A percentile compares a stretch with the other conserved stretches of the same genome.
Conservation (phyloP, 2,113 vertebrate species). For the Tenrec ecaudatus region DNA sequence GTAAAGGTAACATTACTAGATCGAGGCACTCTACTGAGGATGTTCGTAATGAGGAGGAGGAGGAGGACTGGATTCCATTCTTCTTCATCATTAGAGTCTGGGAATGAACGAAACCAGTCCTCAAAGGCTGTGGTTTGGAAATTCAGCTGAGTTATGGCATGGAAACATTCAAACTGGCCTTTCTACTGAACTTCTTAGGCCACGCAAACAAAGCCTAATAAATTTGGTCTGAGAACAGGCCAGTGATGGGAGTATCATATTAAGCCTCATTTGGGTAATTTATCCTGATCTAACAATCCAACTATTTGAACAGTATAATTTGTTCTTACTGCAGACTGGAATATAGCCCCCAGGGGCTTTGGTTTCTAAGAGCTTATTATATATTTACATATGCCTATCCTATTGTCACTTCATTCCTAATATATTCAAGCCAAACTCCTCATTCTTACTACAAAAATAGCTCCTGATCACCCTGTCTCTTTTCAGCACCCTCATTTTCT, state of each 20-base stretch:
- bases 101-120: background rate
- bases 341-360: background rate
- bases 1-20: background rate
- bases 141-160: background rate
- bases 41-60: background rate
- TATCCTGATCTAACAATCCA: constrained; percentile 3
- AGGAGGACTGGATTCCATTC: background rate
- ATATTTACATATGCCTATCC: background rate
- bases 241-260: constrained; percentile 2
- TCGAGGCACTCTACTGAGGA: background rate
- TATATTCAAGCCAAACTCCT: background rate
- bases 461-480: background rate
- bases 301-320: background rate
- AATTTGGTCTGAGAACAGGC: constrained; percentile 24
- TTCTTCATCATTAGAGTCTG: background rate
- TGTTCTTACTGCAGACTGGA: background rate
- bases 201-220: background rate
- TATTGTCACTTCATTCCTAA: background rate
- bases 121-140: background rate
- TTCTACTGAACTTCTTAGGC: constrained; percentile 42
- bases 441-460: background rate
- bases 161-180: constrained; percentile 9
- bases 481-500: background rate
- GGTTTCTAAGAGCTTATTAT: background rate
- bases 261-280: constrained; percentile 16